These are phyloP conservation scores for rabbit (Oryctolagus cuniculus) DNA, from an alignment of 2,113 vertebrate genomes.

Conservation along the genomic window DNA sequence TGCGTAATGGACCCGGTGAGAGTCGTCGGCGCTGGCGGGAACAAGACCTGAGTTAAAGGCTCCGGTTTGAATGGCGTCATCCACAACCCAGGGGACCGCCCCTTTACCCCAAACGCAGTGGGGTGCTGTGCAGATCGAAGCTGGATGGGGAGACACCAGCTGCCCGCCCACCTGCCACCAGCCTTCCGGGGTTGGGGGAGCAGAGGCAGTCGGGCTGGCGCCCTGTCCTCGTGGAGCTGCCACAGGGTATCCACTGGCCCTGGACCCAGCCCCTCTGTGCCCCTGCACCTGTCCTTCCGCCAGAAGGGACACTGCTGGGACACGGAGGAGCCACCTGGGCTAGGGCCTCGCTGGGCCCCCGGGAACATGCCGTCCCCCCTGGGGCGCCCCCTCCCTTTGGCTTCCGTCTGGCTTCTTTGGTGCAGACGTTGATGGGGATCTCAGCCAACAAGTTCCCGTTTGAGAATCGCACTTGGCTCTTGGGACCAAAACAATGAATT, in stretches of 20 bases:
- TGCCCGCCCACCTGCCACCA: background rate
- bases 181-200: background rate
- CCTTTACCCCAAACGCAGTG: no score
- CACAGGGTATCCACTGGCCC: background rate
- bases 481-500: background rate
- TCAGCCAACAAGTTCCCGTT: background rate
- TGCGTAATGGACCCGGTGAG: background rate
- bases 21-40: constrained; percentile 42
- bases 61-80: background rate
- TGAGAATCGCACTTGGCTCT: background rate
- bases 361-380: background rate
- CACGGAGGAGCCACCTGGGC: background rate
- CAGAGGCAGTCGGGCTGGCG: background rate
- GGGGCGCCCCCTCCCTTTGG: background rate
- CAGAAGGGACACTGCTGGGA: background rate
- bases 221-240: background rate
- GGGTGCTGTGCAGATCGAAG: background rate
- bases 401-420: background rate
- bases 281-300: background rate
- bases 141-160: background rate
- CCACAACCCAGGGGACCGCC: background rate
- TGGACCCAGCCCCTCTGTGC: background rate
- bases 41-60: background rate
- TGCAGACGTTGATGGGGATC: no score
- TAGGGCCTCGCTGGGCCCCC: background rate